phyloP scores from a whole-genome alignment of 2,797 vertebrate genomes.

The Mergus octosetaceus region DNA sequence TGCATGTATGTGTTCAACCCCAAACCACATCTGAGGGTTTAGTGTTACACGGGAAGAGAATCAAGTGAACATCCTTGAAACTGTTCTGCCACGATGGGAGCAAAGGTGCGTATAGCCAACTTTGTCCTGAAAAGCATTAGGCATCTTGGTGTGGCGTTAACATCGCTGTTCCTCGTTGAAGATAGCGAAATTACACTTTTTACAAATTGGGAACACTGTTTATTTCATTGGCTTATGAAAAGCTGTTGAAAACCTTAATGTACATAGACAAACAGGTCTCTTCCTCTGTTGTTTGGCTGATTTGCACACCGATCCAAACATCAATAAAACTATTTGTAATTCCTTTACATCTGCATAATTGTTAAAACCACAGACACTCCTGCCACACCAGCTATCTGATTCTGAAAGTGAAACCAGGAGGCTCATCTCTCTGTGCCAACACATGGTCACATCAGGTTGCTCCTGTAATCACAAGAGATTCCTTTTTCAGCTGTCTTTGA shows the following conservation, averaged over 20 bases:
- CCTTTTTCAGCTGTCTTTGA: neutral
- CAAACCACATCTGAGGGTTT: neutral
- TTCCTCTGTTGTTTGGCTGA: neutral
- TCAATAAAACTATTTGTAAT: neutral
- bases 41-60: neutral
- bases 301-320: neutral
- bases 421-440: neutral
- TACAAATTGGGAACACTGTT: neutral
- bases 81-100: neutral
- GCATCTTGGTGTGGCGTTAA: neutral
- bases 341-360: neutral
- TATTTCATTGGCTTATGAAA: neutral
- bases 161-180: neutral
- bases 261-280: neutral
- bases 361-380: neutral
- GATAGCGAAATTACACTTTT: neutral
- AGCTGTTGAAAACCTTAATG: neutral
- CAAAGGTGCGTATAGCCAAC: neutral
- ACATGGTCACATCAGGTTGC: neutral
- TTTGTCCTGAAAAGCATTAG: neutral
- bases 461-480: neutral
- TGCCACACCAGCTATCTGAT: neutral
- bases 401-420: slow-evolving; percentile 11
- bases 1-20: neutral
- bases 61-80: neutral